Percentiles rank a stretch among this genome's conserved stretches.
Conservation (phyloP, 2,888 invertebrate genomes). For the Microctonus hyperodae region DNA sequence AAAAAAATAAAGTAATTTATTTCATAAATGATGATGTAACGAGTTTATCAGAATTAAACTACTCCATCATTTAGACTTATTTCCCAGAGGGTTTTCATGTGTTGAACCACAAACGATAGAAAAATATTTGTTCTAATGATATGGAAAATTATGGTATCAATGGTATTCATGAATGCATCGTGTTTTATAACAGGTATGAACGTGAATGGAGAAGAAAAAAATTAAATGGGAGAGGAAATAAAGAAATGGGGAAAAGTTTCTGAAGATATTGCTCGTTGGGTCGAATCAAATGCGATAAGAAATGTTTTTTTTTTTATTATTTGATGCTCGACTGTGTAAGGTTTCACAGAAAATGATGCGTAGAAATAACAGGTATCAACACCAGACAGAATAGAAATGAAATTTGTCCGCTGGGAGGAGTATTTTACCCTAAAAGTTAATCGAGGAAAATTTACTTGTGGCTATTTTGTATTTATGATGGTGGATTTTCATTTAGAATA, state of each 20-base stretch:
- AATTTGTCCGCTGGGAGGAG: constrained; percentile 22
- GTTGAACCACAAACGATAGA: constrained; percentile 16
- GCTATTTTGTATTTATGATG: constrained; percentile 8
- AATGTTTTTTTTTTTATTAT: constrained; percentile 6
- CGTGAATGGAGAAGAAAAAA: constrained; percentile 1
- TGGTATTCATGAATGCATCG: background rate
- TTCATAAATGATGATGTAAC: background rate
- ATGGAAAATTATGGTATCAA: constrained; percentile 29
- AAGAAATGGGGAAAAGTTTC: background rate
- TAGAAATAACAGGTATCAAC: constrained; percentile 1
- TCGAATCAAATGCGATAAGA: constrained; percentile 11
- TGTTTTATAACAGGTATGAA: background rate
- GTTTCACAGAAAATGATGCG: constrained; percentile 13
- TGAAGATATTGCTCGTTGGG: constrained; percentile 14
- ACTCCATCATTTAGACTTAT: constrained; percentile 22
- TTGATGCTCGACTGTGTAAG: background rate
- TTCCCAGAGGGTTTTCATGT: background rate
- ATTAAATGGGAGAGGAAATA: background rate
- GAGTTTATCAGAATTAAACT: background rate
- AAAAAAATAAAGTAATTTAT: background rate
- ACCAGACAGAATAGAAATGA: background rate
- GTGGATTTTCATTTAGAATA: background rate
- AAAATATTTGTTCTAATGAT: constrained; percentile 22
- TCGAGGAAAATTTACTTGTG: constrained; percentile 26
- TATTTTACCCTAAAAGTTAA: constrained; percentile 20